Evolutionary conservation across 2,888 invertebrate species (phyloP), one percentile per base, ranked within the genome.

Genomic region (Tineola bisselliella): DNA sequence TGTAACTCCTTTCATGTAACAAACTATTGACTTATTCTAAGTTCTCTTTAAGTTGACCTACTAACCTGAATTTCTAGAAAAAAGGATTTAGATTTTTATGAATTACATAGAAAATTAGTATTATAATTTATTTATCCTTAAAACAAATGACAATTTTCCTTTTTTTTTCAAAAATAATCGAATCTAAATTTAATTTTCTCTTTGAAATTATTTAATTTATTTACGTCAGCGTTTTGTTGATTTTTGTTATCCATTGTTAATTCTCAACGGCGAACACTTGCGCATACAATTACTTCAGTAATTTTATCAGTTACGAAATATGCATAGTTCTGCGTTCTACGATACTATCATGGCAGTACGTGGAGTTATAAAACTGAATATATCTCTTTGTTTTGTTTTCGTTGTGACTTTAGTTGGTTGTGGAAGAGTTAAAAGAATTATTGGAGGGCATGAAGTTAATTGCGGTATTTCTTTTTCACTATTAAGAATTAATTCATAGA

Each of bases 401-500:
- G 15, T 59, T 62, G 25, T 61, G 18, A 61, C 70, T 57, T 66
- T 63, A 66, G 62, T 67, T 62, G 67, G 68, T 64, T 61, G 70
- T 62, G 66, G 72, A 44, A 77, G 86, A 70, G 70, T 82, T 25
- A 84, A 79, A 67, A 71, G 86, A 69, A 76, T 86, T 52, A 68
- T 84, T 61, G 77, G 75, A 38, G 86, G 79, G 33, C 62, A 62
- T 33, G 73, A 74, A 64, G 75, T 84, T 8, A 63, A 69, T 61
- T 84, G 81, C 67, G 86, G 86, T 38, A 38, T 38, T 38, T n/a
- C 38, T n/a, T 38, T 38, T 38, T 38, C 10, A 38, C 10, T 38
- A 8, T 31, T 31, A n/a, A n/a, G n/a, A n/a, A n/a, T n/a, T n/a
- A n/a, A n/a, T n/a, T n/a, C n/a, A n/a, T n/a, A n/a, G n/a, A n/a